Evolutionary conservation across 2,888 invertebrate genomes (phyloP).

Genomic region (Amiota communis): DNA sequence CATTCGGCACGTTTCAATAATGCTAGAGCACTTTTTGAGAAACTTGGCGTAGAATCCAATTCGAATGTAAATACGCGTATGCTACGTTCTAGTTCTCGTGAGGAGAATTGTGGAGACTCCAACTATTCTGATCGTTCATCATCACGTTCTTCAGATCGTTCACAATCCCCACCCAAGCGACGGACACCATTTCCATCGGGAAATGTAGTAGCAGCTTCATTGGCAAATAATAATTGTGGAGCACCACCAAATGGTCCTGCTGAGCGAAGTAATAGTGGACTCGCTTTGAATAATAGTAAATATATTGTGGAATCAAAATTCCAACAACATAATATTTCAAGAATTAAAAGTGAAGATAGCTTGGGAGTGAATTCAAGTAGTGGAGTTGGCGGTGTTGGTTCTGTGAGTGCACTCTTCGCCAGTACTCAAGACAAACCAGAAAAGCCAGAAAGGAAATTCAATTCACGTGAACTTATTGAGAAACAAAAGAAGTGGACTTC

Average conservation of each 20-base stretch:
- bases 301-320: conserved; percentile 69
- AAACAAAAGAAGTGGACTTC: conserved; percentile 95
- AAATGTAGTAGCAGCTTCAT: conserved; percentile 57
- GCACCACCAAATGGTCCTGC: conserved; percentile 59
- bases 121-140: conserved; percentile 69
- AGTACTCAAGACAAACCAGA: conserved; percentile 78
- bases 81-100: conserved; percentile 71
- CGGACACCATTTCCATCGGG: conserved; percentile 71
- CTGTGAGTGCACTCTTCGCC: conserved; percentile 52
- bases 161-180: conserved; percentile 71
- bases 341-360: conserved; percentile 72
- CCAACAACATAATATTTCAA: conserved; percentile 75
- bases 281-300: conserved; percentile 66
- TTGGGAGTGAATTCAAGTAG: not conserved
- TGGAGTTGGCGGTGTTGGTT: conserved; percentile 10
- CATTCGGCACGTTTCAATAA: conserved; percentile 93
- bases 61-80: conserved; percentile 69
- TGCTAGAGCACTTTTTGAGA: conserved; percentile 92
- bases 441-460: conserved; percentile 87
- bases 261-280: conserved; percentile 43
- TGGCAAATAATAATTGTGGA: conserved; percentile 63
- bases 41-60: conserved; percentile 83
- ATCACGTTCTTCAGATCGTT: conserved; percentile 71
- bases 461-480: conserved; percentile 89
- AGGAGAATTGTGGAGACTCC: conserved; percentile 72